Evolutionary conservation across 2,888 invertebrate genomes (phyloP).

Genomic region (Amiota communis): DNA sequence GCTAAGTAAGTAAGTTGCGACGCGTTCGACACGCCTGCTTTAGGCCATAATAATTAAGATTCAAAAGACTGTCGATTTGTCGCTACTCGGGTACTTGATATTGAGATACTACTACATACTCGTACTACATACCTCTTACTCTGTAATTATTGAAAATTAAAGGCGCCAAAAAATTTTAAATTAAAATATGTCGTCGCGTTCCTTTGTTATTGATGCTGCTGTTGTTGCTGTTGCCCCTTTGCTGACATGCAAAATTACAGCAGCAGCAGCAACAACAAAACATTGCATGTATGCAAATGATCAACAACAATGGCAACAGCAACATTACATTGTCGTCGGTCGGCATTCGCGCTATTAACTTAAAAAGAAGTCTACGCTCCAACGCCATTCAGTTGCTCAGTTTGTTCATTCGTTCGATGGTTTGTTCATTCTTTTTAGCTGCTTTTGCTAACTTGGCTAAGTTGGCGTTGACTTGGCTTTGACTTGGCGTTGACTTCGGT

Average conservation of each 20-base stretch:
- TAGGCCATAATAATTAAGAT: constrained; percentile 15
- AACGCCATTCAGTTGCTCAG: constrained; percentile 30
- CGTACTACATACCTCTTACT: too few relatives aligned
- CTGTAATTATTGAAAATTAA: constrained; percentile 39
- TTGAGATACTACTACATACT: too few relatives aligned
- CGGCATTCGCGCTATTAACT: constrained; percentile 8
- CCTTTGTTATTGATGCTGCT: constrained; percentile 1
- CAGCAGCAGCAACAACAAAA: neutral
- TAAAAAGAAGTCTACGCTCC: constrained; percentile 48
- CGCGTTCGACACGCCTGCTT: constrained; percentile 10
- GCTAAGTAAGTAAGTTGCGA: neutral
- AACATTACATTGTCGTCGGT: constrained; percentile 29
- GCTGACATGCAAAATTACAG: neutral
- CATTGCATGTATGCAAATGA: constrained; percentile 53
- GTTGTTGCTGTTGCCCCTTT: neutral
- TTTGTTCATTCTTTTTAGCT: constrained; percentile 7
- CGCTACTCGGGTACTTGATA: too few relatives aligned
- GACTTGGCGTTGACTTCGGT: neutral
- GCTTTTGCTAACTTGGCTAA: neutral
- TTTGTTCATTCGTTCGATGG: constrained; percentile 44
- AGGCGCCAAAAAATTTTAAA: constrained; percentile 55
- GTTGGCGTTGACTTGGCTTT: neutral
- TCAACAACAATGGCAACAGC: constrained; percentile 31
- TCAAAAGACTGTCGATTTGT: constrained; percentile 8
- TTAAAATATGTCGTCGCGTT: constrained; percentile 44